A percentile compares a stretch with the other conserved stretches of the same genome.
phyloP scores from a whole-genome alignment of 2,797 vertebrate species.

The Sitta carolinensis region DNA sequence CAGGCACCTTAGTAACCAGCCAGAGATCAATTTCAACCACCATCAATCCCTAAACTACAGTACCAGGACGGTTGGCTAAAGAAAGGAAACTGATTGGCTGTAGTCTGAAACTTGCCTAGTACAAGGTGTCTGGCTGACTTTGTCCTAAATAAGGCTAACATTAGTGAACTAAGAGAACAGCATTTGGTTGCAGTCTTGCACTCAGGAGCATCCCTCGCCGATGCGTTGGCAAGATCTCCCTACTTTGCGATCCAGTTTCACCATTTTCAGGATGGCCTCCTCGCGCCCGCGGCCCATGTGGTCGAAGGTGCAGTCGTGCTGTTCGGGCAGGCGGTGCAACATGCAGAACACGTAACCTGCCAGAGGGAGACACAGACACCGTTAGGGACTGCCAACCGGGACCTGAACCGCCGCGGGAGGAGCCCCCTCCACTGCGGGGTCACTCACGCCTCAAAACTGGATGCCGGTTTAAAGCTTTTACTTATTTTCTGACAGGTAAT shows the following conservation, averaged over 20 bases:
- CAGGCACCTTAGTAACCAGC: conserved; percentile 83
- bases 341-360: conserved; percentile 95
- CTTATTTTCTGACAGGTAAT: neutral
- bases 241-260: conserved; percentile 97
- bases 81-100: conserved; percentile 83
- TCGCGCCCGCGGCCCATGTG: conserved; percentile 93
- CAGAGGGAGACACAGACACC: neutral
- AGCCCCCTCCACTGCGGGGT: neutral
- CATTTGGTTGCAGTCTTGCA: conserved; percentile 80
- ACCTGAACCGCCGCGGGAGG: neutral
- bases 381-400: neutral
- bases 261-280: conserved; percentile 97
- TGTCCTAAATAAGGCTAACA: conserved; percentile 89
- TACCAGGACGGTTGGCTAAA: conserved; percentile 83
- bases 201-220: conserved; percentile 92
- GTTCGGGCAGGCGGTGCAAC: conserved; percentile 93
- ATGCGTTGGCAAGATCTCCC: conserved; percentile 96
- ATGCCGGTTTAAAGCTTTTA: neutral
- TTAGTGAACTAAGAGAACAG: conserved; percentile 87
- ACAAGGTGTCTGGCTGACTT: conserved; percentile 86
- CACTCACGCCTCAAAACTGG: neutral
- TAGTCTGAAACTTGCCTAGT: conserved; percentile 85
- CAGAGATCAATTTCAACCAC: conserved; percentile 82
- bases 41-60: conserved; percentile 84
- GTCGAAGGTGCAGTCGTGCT: conserved; percentile 94